phyloP scores from a whole-genome alignment of 2,113 vertebrate species.

The Uria aalge region DNA sequence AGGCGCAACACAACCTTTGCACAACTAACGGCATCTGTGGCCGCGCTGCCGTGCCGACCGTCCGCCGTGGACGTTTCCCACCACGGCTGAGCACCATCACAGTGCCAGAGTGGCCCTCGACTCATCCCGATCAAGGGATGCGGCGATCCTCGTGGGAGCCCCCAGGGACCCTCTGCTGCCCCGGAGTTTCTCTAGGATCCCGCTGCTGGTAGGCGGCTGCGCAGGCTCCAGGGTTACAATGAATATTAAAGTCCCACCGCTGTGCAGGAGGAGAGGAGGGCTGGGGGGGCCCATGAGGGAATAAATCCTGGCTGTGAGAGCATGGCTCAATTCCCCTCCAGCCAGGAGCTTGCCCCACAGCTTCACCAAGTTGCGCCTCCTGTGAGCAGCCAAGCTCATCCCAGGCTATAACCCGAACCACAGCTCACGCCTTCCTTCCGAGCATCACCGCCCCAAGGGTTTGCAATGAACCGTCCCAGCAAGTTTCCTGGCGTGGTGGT shows the following conservation, averaged over 20 bases:
- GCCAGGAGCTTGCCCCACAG: fast-evolving
- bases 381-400: not conserved
- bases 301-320: not conserved
- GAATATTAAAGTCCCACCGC: not conserved
- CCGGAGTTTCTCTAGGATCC: not conserved
- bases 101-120: not conserved
- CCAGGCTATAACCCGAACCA: fast-evolving
- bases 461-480: not conserved
- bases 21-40: fast-evolving
- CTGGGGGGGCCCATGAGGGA: not conserved
- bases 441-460: not conserved
- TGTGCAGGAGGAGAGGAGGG: not conserved
- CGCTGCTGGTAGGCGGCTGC: fast-evolving
- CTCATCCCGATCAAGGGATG: fast-evolving
- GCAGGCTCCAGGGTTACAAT: not conserved
- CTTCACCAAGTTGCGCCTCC: not conserved
- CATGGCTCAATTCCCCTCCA: fast-evolving
- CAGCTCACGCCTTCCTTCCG: not conserved
- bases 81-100: fast-evolving
- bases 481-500: not conserved
- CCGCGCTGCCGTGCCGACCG: fast-evolving
- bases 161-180: not conserved
- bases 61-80: fast-evolving
- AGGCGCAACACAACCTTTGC: not conserved
- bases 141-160: fast-evolving